phyloP scores from a whole-genome alignment of 2,797 vertebrate genomes.

The Gallinago nigripennis region DNA sequence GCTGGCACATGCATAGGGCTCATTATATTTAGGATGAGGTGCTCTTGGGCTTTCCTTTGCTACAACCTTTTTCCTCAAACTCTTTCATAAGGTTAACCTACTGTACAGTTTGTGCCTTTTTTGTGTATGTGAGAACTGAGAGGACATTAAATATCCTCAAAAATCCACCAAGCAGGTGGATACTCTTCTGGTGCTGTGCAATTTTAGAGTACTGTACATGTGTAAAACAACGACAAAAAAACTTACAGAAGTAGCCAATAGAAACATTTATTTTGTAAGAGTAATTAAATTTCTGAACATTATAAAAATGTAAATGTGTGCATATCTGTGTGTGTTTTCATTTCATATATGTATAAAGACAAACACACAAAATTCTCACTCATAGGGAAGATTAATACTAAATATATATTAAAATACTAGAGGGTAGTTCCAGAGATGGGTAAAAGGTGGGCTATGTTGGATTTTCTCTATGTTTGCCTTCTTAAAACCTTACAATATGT shows the following conservation, averaged over 20 bases:
- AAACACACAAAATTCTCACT: background rate
- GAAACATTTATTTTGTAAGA: constrained; percentile 31
- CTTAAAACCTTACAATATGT: background rate
- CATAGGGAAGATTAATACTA: background rate
- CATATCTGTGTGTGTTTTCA: background rate
- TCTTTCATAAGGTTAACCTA: background rate
- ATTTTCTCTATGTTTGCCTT: background rate
- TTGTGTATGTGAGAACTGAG: background rate
- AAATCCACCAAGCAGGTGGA: background rate
- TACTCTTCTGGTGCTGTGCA: background rate
- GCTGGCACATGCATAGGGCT: background rate
- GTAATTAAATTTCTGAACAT: constrained; percentile 42
- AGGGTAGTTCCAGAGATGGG: background rate
- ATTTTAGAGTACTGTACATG: background rate
- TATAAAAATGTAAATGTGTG: background rate
- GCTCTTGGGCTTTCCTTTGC: background rate
- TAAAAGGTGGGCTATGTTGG: background rate
- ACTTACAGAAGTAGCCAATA: background rate
- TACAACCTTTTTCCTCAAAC: background rate
- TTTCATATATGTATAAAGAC: background rate
- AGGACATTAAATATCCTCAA: background rate
- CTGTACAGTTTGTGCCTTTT: background rate
- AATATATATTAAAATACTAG: background rate
- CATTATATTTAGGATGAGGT: background rate
- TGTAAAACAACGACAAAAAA: background rate